Evolutionary conservation across 2,113 vertebrate species (phyloP).

Genomic region (Nothocercus nigrocapillus): DNA sequence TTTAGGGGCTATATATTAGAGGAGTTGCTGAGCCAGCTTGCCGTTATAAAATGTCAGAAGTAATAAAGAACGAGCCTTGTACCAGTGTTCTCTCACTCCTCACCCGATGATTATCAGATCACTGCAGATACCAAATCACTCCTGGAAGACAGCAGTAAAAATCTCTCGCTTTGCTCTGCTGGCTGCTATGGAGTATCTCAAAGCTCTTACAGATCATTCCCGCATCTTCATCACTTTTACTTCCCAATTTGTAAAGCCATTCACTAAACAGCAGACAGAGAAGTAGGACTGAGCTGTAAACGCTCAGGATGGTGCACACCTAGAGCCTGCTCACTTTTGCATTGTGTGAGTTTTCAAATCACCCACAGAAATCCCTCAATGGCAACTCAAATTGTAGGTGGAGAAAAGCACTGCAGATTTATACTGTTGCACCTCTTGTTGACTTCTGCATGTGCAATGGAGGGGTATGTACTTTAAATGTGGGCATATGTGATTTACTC

Average conservation of each 20-base stretch:
- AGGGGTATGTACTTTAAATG: neutral
- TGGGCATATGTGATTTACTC: neutral
- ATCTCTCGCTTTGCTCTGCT: neutral
- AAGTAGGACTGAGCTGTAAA: neutral
- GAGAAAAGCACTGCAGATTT: neutral
- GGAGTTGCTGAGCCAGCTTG: conserved; percentile 28
- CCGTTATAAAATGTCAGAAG: conserved; percentile 50
- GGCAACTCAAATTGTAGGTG: neutral
- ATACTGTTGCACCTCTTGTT: rapidly evolving
- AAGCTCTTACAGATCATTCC: neutral
- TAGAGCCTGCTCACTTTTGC: neutral
- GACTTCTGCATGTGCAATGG: rapidly evolving
- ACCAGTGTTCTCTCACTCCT: conserved; percentile 59
- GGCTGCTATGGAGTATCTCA: rapidly evolving
- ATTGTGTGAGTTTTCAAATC: neutral
- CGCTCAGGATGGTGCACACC: rapidly evolving
- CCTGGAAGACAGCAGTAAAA: neutral
- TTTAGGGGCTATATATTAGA: conserved; percentile 41
- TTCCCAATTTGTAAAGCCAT: neutral
- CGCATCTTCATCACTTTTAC: neutral
- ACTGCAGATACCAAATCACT: conserved; percentile 4
- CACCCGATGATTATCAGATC: conserved; percentile 57
- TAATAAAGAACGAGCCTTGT: conserved; percentile 40
- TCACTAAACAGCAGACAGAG: neutral
- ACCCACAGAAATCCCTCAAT: neutral